Conservation (phyloP, 2,888 invertebrate species). For the Lottia gigantea region DNA sequence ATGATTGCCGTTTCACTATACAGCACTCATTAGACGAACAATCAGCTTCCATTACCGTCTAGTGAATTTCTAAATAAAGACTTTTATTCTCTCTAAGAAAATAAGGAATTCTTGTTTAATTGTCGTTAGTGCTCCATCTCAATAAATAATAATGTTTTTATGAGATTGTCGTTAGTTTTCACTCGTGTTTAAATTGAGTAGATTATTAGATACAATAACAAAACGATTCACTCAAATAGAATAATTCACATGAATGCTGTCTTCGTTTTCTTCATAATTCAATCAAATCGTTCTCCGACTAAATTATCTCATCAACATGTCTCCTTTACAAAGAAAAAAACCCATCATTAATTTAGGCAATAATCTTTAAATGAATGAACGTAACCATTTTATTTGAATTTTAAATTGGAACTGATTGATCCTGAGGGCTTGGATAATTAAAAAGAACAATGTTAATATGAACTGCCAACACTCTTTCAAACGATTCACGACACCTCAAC, state of each 20-base stretch:
- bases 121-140: conserved; percentile 21
- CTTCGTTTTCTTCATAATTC: conserved; percentile 20
- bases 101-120: conserved; percentile 19
- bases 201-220: conserved; percentile 19
- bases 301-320: conserved; percentile 17
- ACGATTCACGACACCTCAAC: no score
- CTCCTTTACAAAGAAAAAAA: conserved; percentile 15
- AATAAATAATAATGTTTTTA: conserved; percentile 19
- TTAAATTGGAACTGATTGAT: no score
- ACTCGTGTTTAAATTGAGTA: conserved; percentile 20
- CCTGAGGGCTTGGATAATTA: no score
- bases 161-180: conserved; percentile 15
- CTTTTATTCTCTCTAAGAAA: conserved; percentile 14
- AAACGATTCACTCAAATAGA: conserved; percentile 19
- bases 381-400: conserved; percentile 19
- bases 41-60: conserved; percentile 20
- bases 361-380: conserved; percentile 21
- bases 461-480: no score
- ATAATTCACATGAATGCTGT: conserved; percentile 15
- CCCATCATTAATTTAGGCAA: conserved; percentile 22
- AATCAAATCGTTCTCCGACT: conserved; percentile 16
- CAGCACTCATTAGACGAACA: conserved; percentile 19
- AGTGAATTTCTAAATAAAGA: not conserved
- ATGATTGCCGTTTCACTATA: conserved; percentile 18
- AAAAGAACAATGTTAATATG: no score